Conservation (phyloP, 2,113 vertebrate genomes). For the Dolichotis patagonum region DNA sequence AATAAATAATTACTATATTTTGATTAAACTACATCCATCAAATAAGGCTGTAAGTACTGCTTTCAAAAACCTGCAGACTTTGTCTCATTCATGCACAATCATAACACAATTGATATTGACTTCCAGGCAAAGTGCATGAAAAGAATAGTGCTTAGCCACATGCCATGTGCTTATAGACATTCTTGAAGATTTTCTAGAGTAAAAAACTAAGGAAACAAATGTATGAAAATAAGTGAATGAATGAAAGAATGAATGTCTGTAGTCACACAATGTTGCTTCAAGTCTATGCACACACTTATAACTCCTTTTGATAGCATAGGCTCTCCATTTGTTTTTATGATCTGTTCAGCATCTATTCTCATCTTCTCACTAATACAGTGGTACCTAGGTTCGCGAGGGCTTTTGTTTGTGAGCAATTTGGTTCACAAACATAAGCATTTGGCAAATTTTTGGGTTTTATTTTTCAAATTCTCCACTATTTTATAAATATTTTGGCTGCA, state of each 20-base stretch:
- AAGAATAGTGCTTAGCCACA: not conserved
- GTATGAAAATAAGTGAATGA: not conserved
- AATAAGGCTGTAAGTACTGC: not conserved
- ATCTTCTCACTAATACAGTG: not conserved
- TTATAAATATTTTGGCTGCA: slow-evolving; percentile 11
- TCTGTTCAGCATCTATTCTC: not conserved
- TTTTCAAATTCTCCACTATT: not conserved
- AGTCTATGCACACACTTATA: not conserved
- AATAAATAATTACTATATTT: not conserved
- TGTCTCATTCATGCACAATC: not conserved
- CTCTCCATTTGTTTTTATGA: not conserved
- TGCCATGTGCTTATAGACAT: not conserved
- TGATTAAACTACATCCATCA: not conserved
- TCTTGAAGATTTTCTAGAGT: not conserved
- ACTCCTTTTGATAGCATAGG: not conserved
- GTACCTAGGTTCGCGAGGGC: not conserved
- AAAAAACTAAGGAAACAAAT: not conserved
- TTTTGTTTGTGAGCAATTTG: not conserved
- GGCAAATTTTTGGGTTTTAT: not conserved
- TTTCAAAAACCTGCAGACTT: not conserved
- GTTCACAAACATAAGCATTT: not conserved
- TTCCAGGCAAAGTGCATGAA: not conserved
- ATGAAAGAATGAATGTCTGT: not conserved
- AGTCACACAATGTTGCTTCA: not conserved
- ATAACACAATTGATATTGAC: not conserved